Evolutionary conservation across 2,797 vertebrate genomes (phyloP), one percentile per base, ranked within the genome.

Genomic region (Molossus molossus): DNA sequence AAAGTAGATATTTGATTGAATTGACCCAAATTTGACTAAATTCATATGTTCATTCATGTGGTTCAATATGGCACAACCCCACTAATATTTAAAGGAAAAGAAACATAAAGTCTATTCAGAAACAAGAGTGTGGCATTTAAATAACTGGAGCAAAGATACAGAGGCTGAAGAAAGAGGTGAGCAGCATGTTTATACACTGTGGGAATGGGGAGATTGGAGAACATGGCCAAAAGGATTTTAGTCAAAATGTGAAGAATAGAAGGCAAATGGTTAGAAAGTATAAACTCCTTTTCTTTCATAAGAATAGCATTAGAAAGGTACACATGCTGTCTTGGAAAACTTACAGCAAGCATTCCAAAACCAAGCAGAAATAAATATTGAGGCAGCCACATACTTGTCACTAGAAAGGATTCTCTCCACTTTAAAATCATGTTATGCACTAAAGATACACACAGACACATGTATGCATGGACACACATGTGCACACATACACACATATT

Each of bases 11-110:
- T 73, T 91, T 90, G 37, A 80, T 27, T 72, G 7, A 94, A 73
- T 48, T 55, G 27, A 76, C 33, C 17, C 21, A 92, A 33, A 11
- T 91, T 65, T 57, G 25, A 80, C 53, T 85, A 73, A 87, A 92
- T 90, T 86, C 62, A 72, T 62, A 75, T 62, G 37, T 14, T 91
- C 67, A 90, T 73, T 50, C 17, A 29, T 70, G 4, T 58, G 9
- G 12, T 82, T 75, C 21, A 45, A 27, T 45, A 82, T 15, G 17
- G 1, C 13, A 62, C 4, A 67, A 18, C 0, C 8, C 64, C 12
- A 80, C 10, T 76, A 72, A 60, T 50, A 97, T 81, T 84, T 95
- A 70, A 76, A 55, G 33, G 29, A 65, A 91, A 9, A 76, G 21
- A 87, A 85, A 83, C n/a, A 82, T 57, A 76, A 86, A 57, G 29